Evolutionary conservation across 2,797 vertebrate genomes (phyloP), one percentile per base, ranked within the genome.

Genomic region (Chelmon rostratus): DNA sequence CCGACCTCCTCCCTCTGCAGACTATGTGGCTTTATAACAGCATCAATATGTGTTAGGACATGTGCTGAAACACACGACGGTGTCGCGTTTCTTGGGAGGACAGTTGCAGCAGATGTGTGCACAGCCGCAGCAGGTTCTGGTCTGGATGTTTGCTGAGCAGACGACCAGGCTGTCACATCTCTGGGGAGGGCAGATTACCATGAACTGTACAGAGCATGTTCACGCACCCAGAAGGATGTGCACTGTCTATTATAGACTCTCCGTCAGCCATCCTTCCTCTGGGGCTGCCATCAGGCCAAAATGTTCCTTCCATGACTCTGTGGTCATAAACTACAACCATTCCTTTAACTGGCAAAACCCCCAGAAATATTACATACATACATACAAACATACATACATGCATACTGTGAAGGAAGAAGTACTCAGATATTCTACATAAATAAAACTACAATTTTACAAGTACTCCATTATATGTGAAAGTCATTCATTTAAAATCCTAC

Each of bases 231-330:
- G 11, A 63, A 68, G 63, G 2, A 68, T 16, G 38, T 16, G n/a
- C 9, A 6, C 63, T 73, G 65, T 59, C 52, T 44, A 52, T 38
- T 69, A 53, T 25, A 65, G 28, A 58, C 31, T 4, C 44, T 25
- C 3, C 9, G n/a, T 74, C 0, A 11, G 16, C 19, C 46, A 2
- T n/a, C 19, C 18, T 21, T 12, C 19, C 46, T 49, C 46, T 49
- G 19, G 19, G 21, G 46, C 3, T 13, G 5, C 37, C 37, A 19
- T 73, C 0, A 9, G 16, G 61, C 18, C 69, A 65, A 50, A 62
- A 53, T 49, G 8, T n/a, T n/a, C n/a, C n/a, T n/a, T n/a, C n/a
- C n/a, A n/a, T 31, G 28, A 31, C 28, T 31, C 28, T 31, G 28
- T 4, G 28, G 28, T 31, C 31, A 28, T 28, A 31, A 31, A 31